Evolutionary conservation across 2,113 vertebrate species (phyloP).

Genomic region (Eubucco bourcierii): DNA sequence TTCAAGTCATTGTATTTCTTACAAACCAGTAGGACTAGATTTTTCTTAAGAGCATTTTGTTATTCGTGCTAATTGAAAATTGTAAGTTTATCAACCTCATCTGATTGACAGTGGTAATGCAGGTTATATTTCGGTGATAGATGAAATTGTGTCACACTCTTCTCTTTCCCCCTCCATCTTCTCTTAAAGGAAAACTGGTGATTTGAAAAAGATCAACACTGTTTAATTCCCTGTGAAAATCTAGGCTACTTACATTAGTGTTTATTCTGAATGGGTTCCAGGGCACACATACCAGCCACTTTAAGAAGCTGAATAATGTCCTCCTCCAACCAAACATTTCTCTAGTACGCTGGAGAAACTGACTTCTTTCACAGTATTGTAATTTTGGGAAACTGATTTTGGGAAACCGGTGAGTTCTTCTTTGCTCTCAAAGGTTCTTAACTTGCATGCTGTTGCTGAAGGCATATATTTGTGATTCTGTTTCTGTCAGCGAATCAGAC

Average conservation of each 20-base stretch:
- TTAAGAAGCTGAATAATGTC: neutral
- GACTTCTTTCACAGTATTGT: neutral
- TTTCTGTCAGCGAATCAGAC: neutral
- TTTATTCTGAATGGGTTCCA: neutral
- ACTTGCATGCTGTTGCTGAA: neutral
- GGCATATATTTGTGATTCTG: neutral
- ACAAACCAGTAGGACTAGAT: neutral
- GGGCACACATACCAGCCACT: neutral
- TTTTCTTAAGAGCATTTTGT: neutral
- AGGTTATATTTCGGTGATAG: neutral
- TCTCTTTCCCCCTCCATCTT: accelerated
- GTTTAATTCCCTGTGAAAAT: neutral
- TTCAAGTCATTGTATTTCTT: neutral
- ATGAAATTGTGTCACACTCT: neutral
- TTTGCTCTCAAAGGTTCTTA: neutral
- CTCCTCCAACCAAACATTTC: neutral
- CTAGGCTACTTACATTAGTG: neutral
- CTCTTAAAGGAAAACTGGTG: neutral
- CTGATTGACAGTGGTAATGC: neutral
- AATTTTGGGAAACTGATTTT: neutral
- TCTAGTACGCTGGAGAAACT: neutral
- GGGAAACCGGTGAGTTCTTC: neutral
- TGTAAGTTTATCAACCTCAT: neutral
- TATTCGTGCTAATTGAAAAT: neutral
- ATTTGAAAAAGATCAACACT: neutral